These are phyloP conservation scores for Osmoderma eremita DNA, from an alignment of 2,888 invertebrate species.

Conservation along the genomic window DNA sequence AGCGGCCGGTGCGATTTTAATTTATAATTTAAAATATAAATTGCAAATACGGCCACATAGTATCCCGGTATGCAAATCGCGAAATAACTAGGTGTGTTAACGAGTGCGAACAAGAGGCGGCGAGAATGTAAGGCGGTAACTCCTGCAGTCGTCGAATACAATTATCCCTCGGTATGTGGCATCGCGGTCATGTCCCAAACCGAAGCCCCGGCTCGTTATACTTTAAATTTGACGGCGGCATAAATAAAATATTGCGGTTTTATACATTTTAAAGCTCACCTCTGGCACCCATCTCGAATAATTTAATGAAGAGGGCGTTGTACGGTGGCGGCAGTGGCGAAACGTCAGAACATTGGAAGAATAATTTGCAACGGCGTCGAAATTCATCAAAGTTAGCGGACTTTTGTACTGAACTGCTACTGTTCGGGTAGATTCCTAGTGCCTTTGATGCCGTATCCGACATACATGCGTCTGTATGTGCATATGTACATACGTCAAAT, in stretches of 20 bases:
- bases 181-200: constrained; percentile 1
- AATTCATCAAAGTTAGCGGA: constrained; percentile 3
- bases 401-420: background rate
- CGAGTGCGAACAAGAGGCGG: constrained; percentile 21
- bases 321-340: background rate
- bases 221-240: constrained; percentile 7
- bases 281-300: constrained; percentile 15
- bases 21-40: constrained; percentile 41
- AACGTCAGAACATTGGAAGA: background rate
- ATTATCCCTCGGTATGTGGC: constrained; percentile 21
- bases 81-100: constrained; percentile 39
- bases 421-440: background rate
- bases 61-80: constrained; percentile 33
- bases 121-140: background rate
- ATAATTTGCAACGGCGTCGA: background rate
- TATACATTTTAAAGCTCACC: constrained; percentile 23
- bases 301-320: constrained; percentile 12
- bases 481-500: no score
- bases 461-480: no score
- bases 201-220: background rate
- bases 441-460: no score
- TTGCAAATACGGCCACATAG: constrained; percentile 37
- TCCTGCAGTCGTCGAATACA: constrained; percentile 23
- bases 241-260: constrained; percentile 28
- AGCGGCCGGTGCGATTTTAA: constrained; percentile 13